Evolutionary conservation across 2,113 vertebrate genomes (phyloP).

Genomic region (Tyto alba): DNA sequence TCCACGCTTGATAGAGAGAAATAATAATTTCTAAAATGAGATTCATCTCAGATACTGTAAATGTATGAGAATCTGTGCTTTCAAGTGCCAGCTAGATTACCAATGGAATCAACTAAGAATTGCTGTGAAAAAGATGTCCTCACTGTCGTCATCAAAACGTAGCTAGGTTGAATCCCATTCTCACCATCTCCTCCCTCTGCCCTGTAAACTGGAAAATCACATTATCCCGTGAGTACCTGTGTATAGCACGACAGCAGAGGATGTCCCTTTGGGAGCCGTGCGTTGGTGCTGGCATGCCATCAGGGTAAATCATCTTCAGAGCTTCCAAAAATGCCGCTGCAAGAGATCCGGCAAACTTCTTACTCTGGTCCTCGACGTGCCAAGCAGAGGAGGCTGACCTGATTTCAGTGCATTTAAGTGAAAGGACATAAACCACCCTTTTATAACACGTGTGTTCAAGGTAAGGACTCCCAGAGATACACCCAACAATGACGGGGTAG

Average conservation of each 20-base stretch:
- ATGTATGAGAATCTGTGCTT: neutral
- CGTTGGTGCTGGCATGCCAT: neutral
- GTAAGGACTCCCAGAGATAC: rapidly evolving
- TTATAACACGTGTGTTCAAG: rapidly evolving
- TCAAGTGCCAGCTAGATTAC: neutral
- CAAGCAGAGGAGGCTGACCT: neutral
- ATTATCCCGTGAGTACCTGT: neutral
- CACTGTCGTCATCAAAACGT: neutral
- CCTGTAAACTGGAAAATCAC: neutral
- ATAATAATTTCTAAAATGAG: no score
- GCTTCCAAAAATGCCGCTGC: neutral
- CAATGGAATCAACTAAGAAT: neutral
- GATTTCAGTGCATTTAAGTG: neutral
- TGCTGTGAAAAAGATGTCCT: neutral
- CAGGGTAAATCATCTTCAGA: neutral
- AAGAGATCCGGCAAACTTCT: neutral
- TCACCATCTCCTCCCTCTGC: neutral
- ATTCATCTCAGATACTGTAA: no score
- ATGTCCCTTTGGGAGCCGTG: neutral
- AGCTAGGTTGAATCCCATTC: neutral
- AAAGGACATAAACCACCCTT: rapidly evolving
- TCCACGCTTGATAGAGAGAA: rapidly evolving
- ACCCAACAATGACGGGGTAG: neutral
- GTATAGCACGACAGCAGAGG: rapidly evolving
- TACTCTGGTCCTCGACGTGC: neutral